Evolutionary conservation across 1,140 invertebrate genomes (phyloP).

Genomic region (Ceratosolen fusciceps): DNA sequence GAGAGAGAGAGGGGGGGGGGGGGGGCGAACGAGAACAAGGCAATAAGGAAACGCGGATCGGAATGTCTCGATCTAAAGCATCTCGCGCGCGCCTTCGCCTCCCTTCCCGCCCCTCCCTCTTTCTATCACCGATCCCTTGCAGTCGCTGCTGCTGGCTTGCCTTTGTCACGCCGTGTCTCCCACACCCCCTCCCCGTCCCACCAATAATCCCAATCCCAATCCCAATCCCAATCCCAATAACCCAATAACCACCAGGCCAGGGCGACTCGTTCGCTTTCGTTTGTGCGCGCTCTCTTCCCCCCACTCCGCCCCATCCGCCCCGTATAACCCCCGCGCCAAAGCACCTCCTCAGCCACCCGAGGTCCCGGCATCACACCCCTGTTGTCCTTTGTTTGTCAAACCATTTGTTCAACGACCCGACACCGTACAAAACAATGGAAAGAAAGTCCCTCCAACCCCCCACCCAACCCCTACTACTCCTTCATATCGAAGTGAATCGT

Average conservation of each 20-base stretch:
- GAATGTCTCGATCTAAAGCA: slow-evolving; percentile 63
- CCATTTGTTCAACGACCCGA: not conserved
- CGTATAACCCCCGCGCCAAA: too few relatives aligned
- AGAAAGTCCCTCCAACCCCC: not conserved
- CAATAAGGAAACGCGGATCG: slow-evolving; percentile 67
- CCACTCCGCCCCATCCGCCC: not conserved
- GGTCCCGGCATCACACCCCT: not conserved
- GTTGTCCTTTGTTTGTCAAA: slow-evolving; percentile 24
- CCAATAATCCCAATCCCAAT: too few relatives aligned
- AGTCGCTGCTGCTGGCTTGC: too few relatives aligned
- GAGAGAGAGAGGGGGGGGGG: too few relatives aligned
- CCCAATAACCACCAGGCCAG: not conserved
- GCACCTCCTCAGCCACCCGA: not conserved
- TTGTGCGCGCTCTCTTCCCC: not conserved
- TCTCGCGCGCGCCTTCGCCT: not conserved
- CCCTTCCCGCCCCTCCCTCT: not conserved
- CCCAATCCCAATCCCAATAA: too few relatives aligned
- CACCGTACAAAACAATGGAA: not conserved
- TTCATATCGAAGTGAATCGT: not conserved
- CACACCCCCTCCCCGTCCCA: not conserved
- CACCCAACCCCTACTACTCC: too few relatives aligned
- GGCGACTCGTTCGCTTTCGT: too few relatives aligned
- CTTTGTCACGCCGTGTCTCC: not conserved
- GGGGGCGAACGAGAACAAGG: slow-evolving; percentile 34
- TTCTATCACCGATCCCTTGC: not conserved